Evolutionary conservation across 2,113 vertebrate genomes (phyloP).

Genomic region (Zosterops japonicus): DNA sequence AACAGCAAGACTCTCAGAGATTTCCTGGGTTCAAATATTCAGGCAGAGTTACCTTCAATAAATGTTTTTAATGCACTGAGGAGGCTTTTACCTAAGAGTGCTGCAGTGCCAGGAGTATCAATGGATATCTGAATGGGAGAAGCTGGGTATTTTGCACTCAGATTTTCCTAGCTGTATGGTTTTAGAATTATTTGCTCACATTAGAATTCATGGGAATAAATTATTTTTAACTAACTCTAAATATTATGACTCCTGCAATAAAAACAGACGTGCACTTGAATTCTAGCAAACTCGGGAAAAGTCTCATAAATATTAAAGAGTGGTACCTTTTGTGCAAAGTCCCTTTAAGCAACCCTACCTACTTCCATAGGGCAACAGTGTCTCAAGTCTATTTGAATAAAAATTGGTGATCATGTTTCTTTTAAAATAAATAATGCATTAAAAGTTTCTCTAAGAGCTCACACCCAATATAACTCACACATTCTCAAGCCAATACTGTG

Average conservation of each 20-base stretch:
- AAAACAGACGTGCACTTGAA: neutral
- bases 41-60: neutral
- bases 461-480: neutral
- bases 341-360: neutral
- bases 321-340: neutral
- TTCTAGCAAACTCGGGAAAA: neutral
- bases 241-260: neutral
- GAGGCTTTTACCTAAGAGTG: neutral
- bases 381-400: neutral
- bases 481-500: neutral
- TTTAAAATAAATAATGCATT: neutral
- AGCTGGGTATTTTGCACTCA: neutral
- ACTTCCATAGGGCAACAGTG: neutral
- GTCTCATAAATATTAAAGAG: conserved; percentile 16
- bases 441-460: neutral
- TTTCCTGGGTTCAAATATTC: neutral
- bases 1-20: neutral
- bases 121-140: neutral
- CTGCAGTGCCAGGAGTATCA: neutral
- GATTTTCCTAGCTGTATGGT: neutral
- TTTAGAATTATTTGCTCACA: neutral
- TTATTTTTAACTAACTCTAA: conserved; percentile 27
- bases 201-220: neutral
- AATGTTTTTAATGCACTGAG: neutral
- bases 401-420: neutral